Percentiles rank a stretch among this genome's conserved stretches.
Conservation (phyloP, 1,140 invertebrate species). For the Armadillidium nasatum region DNA sequence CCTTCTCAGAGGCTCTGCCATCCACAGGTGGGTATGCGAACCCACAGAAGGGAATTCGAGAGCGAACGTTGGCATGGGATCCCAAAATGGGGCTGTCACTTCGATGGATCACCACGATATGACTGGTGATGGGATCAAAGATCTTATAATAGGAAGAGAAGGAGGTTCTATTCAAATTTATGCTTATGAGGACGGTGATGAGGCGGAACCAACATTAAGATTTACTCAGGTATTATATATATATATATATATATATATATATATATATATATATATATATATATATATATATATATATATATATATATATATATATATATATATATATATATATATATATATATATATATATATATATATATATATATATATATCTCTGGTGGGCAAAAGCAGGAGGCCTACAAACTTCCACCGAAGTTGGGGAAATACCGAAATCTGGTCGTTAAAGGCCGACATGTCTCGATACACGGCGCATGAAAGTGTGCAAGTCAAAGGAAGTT, state of each 20-base stretch:
- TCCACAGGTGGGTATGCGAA: slow-evolving; percentile 41
- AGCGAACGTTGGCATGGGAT: slow-evolving; percentile 47
- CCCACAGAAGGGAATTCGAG: neutral
- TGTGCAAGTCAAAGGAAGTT: too few species aligned
- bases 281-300: neutral
- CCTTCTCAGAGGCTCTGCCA: slow-evolving; percentile 35
- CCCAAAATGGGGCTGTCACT: slow-evolving; percentile 58
- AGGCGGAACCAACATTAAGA: slow-evolving; percentile 54
- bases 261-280: slow-evolving; percentile 18
- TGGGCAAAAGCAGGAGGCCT: too few species aligned
- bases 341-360: slow-evolving; percentile 24
- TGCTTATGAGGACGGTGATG: slow-evolving; percentile 60
- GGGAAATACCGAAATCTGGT: too few species aligned
- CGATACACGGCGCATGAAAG: too few species aligned
- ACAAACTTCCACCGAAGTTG: too few species aligned
- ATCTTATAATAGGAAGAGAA: slow-evolving; percentile 64
- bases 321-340: neutral
- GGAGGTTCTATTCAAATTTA: slow-evolving; percentile 61
- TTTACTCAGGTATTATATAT: slow-evolving; percentile 50
- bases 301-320: slow-evolving; percentile 14
- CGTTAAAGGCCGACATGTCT: too few species aligned
- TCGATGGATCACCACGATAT: slow-evolving; percentile 66
- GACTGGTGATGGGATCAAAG: slow-evolving; percentile 59
- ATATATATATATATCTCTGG: slow-evolving; percentile 24
- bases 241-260: slow-evolving; percentile 18